Evolutionary conservation across 2,888 invertebrate genomes (phyloP).

Genomic region (Callosobruchus maculatus): DNA sequence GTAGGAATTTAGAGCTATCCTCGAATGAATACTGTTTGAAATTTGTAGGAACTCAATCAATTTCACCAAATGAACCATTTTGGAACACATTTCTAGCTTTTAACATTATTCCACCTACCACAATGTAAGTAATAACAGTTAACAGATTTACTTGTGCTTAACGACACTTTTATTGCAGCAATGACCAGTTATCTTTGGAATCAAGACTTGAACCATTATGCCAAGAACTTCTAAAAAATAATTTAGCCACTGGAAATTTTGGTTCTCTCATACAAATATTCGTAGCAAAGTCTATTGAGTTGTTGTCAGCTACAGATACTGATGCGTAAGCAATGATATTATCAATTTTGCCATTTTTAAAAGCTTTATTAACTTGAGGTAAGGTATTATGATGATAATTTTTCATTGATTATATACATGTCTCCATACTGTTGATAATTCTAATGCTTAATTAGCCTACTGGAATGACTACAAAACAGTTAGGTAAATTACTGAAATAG

Average conservation of each 20-base stretch:
- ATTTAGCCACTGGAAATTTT: slow-evolving; percentile 85
- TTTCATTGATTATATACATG: no score
- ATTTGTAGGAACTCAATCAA: slow-evolving; percentile 75
- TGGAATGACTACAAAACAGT: no score
- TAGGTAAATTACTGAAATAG: no score
- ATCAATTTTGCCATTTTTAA: no score
- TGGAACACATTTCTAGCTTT: slow-evolving; percentile 94
- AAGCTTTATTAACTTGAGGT: no score
- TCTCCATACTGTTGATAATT: no score
- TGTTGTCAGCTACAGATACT: slow-evolving; percentile 80
- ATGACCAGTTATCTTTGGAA: slow-evolving; percentile 78
- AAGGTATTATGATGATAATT: no score
- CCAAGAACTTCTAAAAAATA: slow-evolving; percentile 77
- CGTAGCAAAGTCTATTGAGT: slow-evolving; percentile 74
- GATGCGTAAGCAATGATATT: slow-evolving; percentile 77
- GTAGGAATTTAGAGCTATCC: slow-evolving; percentile 74
- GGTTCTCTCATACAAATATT: slow-evolving; percentile 85
- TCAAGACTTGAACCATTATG: slow-evolving; percentile 71
- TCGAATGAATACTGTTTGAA: slow-evolving; percentile 75
- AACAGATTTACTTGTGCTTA: background rate
- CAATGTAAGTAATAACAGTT: slow-evolving; percentile 54
- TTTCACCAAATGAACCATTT: slow-evolving; percentile 83
- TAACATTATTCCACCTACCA: slow-evolving; percentile 77
- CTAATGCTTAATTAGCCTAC: no score
- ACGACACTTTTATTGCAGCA: background rate